Conservation (phyloP, 30 jellyfish, hydroid and myxozoan species). For the Haliclystus octoradiatus region DNA sequence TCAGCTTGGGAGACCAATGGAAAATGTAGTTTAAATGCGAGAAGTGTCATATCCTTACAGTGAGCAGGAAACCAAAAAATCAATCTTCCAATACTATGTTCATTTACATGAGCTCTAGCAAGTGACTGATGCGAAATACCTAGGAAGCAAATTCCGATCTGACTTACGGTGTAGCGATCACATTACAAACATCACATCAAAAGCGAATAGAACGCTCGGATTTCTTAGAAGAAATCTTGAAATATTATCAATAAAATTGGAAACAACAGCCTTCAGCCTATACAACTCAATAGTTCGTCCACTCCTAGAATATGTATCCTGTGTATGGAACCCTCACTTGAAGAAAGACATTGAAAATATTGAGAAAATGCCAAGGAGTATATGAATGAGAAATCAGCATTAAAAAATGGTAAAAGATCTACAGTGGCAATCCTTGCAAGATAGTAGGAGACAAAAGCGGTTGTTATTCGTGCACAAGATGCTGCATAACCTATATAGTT, state of each 20-base stretch:
- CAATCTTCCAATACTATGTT: slow-evolving; percentile 23
- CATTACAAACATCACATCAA: slow-evolving; percentile 14
- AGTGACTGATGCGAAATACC: slow-evolving; percentile 41
- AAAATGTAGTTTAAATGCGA: slow-evolving; percentile 50
- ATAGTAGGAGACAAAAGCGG: too few species aligned
- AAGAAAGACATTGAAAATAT: slow-evolving; percentile 16
- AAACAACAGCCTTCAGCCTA: slow-evolving; percentile 33
- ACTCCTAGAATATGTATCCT: slow-evolving; percentile 38
- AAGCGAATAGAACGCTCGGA: slow-evolving; percentile 32
- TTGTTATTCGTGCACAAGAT: too few species aligned
- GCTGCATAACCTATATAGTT: too few species aligned
- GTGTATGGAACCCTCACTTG: slow-evolving; percentile 35
- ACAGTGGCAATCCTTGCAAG: too few species aligned
- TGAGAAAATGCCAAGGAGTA: slow-evolving; percentile 21
- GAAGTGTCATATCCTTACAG: slow-evolving; percentile 29
- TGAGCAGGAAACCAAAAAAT: slow-evolving; percentile 32
- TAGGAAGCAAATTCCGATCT: slow-evolving; percentile 18
- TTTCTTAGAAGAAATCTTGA: slow-evolving; percentile 30
- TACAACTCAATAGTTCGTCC: slow-evolving; percentile 20
- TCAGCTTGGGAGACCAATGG: slow-evolving; percentile 55
- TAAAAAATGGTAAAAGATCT: too few species aligned
- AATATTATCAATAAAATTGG: slow-evolving; percentile 18
- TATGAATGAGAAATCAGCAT: too few species aligned
- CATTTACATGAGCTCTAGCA: slow-evolving; percentile 31
- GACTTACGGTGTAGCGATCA: slow-evolving; percentile 22